Percentiles rank a stretch among this genome's conserved stretches.
phyloP scores from a whole-genome alignment of 2,888 invertebrate genomes.

The Trachelus tabidus region DNA sequence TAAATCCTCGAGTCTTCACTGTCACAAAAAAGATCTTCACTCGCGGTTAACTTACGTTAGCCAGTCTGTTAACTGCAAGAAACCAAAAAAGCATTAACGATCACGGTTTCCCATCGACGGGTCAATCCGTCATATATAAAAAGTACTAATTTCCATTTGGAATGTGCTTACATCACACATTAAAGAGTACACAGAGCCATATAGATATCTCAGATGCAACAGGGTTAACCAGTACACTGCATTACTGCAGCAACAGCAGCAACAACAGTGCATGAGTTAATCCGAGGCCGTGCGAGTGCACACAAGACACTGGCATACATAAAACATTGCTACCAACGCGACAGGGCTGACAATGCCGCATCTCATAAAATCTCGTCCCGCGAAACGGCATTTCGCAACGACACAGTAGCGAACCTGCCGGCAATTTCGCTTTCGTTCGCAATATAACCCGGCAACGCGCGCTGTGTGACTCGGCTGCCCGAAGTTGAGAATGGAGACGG shows the following conservation, averaged over 20 bases:
- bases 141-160: neutral
- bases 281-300: neutral
- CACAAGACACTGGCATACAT: neutral
- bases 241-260: neutral
- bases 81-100: neutral
- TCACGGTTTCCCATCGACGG: neutral
- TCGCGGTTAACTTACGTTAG: neutral
- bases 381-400: slow-evolving; percentile 36
- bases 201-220: neutral
- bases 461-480: neutral
- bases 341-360: slow-evolving; percentile 19
- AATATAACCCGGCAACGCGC: neutral
- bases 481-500: neutral
- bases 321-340: slow-evolving; percentile 5
- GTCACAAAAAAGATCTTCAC: neutral
- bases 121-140: neutral
- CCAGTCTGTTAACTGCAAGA: neutral
- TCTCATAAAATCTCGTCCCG: slow-evolving; percentile 34
- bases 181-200: neutral
- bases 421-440: slow-evolving; percentile 41
- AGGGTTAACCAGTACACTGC: neutral
- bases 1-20: neutral
- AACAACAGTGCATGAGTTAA: neutral
- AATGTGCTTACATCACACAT: neutral
- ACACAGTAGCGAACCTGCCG: slow-evolving; percentile 28